Percentiles rank a stretch among this genome's conserved stretches.
Conservation (phyloP, 2,888 invertebrate species). For the Eurytoma adleriae region DNA sequence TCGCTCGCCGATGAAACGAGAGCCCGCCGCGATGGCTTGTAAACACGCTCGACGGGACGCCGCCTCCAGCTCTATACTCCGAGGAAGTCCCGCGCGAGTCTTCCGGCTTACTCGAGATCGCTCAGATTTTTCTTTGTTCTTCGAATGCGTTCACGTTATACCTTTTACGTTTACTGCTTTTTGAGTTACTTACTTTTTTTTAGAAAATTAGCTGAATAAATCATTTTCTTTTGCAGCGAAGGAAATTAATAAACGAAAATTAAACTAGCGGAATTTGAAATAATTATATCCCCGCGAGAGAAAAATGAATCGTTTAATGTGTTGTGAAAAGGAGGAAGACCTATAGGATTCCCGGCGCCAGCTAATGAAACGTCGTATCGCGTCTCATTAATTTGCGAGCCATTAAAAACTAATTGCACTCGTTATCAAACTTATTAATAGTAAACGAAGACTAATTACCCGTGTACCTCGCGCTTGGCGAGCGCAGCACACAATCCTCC, state of each 20-base stretch:
- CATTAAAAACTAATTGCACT: slow-evolving; percentile 15
- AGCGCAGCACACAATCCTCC: too few relatives aligned
- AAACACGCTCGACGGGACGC: slow-evolving; percentile 14
- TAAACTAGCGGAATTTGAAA: too few relatives aligned
- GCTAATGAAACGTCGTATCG: not conserved
- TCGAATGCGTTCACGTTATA: too few relatives aligned
- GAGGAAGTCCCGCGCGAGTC: not conserved
- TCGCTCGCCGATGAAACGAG: slow-evolving; percentile 13
- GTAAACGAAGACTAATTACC: slow-evolving; percentile 8
- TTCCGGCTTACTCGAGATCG: not conserved
- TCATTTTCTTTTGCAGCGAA: too few relatives aligned
- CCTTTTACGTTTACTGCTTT: too few relatives aligned
- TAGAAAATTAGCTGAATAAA: too few relatives aligned
- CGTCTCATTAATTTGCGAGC: not conserved
- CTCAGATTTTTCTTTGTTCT: not conserved
- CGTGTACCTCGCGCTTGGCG: not conserved
- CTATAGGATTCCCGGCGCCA: not conserved
- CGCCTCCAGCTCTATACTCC: not conserved
- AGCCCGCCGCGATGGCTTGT: slow-evolving; percentile 19
- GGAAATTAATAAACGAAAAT: too few relatives aligned
- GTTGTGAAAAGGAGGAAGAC: not conserved
- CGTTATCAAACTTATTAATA: slow-evolving; percentile 2
- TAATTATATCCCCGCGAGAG: too few relatives aligned
- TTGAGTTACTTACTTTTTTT: too few relatives aligned
- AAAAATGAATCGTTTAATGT: too few relatives aligned